A percentile compares a stretch with the other conserved stretches of the same genome.
phyloP scores from a whole-genome alignment of 2,113 vertebrate genomes.

The Tyrannus savana region DNA sequence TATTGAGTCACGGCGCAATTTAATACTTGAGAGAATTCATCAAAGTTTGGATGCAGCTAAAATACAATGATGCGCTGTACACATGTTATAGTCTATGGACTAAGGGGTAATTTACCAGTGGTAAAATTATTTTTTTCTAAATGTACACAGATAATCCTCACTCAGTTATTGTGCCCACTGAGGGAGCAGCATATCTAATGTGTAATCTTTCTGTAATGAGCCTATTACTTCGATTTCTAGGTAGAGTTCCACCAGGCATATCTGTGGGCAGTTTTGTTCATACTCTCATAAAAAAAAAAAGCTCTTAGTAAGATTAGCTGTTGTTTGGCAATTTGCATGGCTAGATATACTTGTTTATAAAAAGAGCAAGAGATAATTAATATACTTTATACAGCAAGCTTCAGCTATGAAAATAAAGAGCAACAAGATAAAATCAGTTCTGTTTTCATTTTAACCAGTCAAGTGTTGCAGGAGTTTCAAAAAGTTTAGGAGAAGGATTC shows the following conservation, averaged over 20 bases:
- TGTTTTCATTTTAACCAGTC: constrained; percentile 2
- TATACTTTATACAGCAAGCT: neutral
- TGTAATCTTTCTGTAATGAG: constrained; percentile 38
- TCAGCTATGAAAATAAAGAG: neutral
- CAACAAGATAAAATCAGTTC: constrained; percentile 12
- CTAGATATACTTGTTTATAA: constrained; percentile 41
- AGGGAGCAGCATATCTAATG: neutral
- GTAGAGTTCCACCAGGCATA: constrained; percentile 28
- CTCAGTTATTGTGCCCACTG: neutral
- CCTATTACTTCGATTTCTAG: constrained; percentile 32
- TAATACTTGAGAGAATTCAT: neutral
- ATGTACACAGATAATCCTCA: neutral
- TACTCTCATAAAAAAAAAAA: neutral
- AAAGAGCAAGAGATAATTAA: constrained; percentile 14
- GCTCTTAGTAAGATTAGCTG: neutral
- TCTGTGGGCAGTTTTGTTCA: constrained; percentile 39
- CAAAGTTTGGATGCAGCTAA: neutral
- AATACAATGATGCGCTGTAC: neutral
- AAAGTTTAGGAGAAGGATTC: constrained; percentile 9
- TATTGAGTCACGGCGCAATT: neutral
- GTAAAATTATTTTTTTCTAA: neutral
- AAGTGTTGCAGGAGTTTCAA: neutral
- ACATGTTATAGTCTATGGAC: neutral
- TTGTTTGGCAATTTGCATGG: constrained; percentile 20
- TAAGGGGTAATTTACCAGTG: neutral